These are phyloP conservation scores for Tortricodes alternella DNA, from an alignment of 2,888 invertebrate species.

Conservation along the genomic window DNA sequence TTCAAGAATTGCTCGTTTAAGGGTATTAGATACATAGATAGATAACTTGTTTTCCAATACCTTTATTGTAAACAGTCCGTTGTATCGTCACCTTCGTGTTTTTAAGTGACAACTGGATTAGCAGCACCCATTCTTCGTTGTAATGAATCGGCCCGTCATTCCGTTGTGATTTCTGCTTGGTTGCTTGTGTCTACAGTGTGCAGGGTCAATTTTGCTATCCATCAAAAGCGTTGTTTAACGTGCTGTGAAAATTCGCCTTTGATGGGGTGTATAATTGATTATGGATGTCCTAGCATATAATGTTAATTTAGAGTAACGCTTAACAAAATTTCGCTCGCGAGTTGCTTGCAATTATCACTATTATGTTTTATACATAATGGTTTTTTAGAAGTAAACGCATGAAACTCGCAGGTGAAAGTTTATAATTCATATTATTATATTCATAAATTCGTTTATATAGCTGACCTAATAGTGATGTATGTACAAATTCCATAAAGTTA, in stretches of 20 bases:
- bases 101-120: no score
- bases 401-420: not conserved
- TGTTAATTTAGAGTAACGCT: conserved; percentile 33
- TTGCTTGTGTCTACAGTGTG: conserved; percentile 64
- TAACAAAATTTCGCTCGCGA: conserved; percentile 20
- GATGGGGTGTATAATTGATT: conserved; percentile 75
- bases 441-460: not conserved
- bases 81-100: no score
- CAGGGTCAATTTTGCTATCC: conserved; percentile 76
- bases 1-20: no score
- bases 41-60: no score
- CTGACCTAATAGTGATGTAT: not conserved
- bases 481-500: conserved; percentile 41
- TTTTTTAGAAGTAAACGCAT: not conserved
- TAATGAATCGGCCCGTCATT: conserved; percentile 25
- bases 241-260: conserved; percentile 46
- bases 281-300: conserved; percentile 76
- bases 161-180: conserved; percentile 67
- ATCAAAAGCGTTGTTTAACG: conserved; percentile 55
- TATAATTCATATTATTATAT: not conserved
- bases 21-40: no score
- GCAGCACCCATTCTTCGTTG: not conserved
- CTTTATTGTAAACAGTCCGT: no score
- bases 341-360: conserved; percentile 1
- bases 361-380: not conserved